Evolutionary conservation across 2,113 vertebrate genomes (phyloP).

Genomic region (Thamnophis sirtalis): DNA sequence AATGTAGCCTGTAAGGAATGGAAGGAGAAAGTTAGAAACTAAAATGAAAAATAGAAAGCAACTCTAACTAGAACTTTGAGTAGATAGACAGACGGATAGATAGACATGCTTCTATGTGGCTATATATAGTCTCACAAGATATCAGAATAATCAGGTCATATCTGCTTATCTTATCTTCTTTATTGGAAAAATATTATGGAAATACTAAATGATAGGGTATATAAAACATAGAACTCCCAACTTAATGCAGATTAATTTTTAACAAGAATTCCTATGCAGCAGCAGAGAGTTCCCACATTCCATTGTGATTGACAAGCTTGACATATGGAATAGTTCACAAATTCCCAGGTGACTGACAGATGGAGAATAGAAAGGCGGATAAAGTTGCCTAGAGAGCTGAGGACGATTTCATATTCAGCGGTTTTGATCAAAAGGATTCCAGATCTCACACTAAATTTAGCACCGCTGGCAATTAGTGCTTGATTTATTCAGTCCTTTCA

Average conservation of each 20-base stretch:
- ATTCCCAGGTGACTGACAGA: conserved; percentile 97
- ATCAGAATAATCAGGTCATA: conserved; percentile 52
- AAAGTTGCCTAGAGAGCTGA: conserved; percentile 95
- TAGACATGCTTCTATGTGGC: conserved; percentile 11
- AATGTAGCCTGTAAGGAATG: conserved; percentile 37
- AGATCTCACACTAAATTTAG: conserved; percentile 95
- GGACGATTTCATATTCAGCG: conserved; percentile 85
- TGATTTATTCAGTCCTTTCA: conserved; percentile 91
- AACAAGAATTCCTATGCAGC: conserved; percentile 82
- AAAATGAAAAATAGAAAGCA: conserved; percentile 39
- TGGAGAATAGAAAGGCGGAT: conserved; percentile 87
- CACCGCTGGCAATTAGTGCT: conserved; percentile 93
- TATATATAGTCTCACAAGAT: conserved; percentile 31
- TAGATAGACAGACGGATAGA: not conserved
- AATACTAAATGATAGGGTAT: conserved; percentile 80
- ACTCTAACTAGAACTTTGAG: conserved; percentile 27
- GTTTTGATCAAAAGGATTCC: conserved; percentile 96
- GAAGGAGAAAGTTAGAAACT: conserved; percentile 36
- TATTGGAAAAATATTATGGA: conserved; percentile 64
- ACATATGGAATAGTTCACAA: conserved; percentile 99
- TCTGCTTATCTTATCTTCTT: conserved; percentile 57
- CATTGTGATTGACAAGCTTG: conserved; percentile 98
- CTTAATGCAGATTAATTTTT: conserved; percentile 80
- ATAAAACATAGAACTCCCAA: conserved; percentile 78
- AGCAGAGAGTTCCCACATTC: conserved; percentile 90